Percentiles rank a stretch among this genome's conserved stretches.
Conservation (phyloP, 2,113 vertebrate genomes). For the Platysteira castanea region DNA sequence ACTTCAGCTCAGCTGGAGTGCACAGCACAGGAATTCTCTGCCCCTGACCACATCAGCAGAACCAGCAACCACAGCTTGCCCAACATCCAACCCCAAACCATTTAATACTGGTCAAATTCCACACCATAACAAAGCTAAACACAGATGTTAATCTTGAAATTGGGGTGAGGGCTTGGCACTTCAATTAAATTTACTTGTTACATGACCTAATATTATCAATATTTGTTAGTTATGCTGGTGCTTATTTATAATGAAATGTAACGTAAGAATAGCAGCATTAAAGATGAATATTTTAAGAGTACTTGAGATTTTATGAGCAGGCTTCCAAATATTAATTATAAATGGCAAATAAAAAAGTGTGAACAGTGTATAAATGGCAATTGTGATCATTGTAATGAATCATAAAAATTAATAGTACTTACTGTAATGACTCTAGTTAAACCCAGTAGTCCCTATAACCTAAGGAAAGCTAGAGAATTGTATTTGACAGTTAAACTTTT, state of each 20-base stretch:
- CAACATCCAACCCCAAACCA: background rate
- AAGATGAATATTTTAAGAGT: background rate
- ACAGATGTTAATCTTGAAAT: background rate
- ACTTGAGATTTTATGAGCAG: background rate
- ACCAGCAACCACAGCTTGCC: background rate
- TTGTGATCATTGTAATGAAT: background rate
- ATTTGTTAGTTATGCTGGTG: background rate
- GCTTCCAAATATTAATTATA: background rate
- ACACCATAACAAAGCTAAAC: background rate
- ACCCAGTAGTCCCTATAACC: background rate
- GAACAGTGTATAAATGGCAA: background rate
- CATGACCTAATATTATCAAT: background rate
- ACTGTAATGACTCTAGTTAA: background rate
- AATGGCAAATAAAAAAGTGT: background rate
- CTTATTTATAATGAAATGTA: background rate
- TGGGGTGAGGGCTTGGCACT: background rate
- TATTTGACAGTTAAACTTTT: background rate
- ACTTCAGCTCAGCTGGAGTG: background rate
- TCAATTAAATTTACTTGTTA: background rate
- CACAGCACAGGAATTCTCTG: background rate
- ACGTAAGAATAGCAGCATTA: background rate
- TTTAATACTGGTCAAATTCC: background rate
- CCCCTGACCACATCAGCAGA: background rate
- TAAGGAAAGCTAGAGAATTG: background rate
- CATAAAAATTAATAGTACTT: background rate